These are phyloP conservation scores for Acanthochromis polyacanthus DNA, from an alignment of 2,113 vertebrate species.

Conservation along the genomic window DNA sequence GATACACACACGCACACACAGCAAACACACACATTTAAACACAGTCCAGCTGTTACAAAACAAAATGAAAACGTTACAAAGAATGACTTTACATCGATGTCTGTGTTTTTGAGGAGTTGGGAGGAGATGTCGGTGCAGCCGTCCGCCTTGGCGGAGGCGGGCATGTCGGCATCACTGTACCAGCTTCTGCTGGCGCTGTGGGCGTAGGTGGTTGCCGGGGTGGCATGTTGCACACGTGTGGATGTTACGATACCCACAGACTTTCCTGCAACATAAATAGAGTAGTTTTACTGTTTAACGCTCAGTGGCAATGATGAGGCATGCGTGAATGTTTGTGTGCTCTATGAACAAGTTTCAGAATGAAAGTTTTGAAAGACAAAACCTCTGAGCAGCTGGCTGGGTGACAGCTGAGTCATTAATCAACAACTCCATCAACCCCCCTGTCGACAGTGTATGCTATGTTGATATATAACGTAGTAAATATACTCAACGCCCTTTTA, in stretches of 20 bases:
- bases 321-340: too few species aligned
- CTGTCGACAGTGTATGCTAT: too few species aligned
- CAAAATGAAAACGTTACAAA: not conserved
- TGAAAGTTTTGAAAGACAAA: too few species aligned
- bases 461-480: too few species aligned
- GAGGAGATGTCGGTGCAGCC: constrained; percentile 85
- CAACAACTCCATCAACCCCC: too few species aligned
- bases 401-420: too few species aligned
- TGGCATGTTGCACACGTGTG: constrained; percentile 86
- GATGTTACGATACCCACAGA: constrained; percentile 88
- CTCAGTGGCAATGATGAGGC: too few species aligned
- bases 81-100: constrained; percentile 79
- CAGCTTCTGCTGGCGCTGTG: constrained; percentile 86
- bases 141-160: constrained; percentile 65
- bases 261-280: constrained; percentile 73
- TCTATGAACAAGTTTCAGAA: too few species aligned
- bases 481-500: too few species aligned
- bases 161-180: constrained; percentile 86
- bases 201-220: constrained; percentile 84
- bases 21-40: not conserved
- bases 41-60: not conserved
- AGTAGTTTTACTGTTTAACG: too few species aligned
- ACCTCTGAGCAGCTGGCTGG: too few species aligned
- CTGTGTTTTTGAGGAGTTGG: constrained; percentile 84
- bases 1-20: constrained; percentile 12